These are phyloP conservation scores for Lycocerus yunnanus DNA, from an alignment of 2,888 invertebrate species.

Conservation along the genomic window DNA sequence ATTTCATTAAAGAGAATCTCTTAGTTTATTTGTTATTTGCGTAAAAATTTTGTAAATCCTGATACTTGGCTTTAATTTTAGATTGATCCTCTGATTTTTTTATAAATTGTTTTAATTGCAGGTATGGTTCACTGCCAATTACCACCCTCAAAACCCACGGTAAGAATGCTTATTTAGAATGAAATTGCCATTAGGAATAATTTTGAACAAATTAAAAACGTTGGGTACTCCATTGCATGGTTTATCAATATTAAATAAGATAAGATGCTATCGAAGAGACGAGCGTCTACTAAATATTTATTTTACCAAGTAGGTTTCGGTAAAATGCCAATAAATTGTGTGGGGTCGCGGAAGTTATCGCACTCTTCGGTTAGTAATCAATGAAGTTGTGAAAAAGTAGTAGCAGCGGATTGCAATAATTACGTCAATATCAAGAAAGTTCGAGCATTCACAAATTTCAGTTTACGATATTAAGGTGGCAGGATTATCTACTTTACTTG, in stretches of 20 bases:
- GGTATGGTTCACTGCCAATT: too few species aligned
- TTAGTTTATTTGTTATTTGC: too few species aligned
- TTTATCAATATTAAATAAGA: background rate
- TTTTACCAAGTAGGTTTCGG: background rate
- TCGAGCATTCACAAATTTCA: background rate
- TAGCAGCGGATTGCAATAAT: background rate
- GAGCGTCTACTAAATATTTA: background rate
- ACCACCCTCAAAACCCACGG: too few species aligned
- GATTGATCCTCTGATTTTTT: too few species aligned
- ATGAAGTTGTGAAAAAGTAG: background rate
- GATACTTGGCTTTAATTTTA: too few species aligned
- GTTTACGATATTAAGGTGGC: background rate
- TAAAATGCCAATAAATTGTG: background rate
- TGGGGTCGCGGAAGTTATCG: background rate
- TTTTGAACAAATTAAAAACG: too few species aligned
- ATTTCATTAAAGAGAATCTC: too few species aligned
- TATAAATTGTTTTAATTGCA: too few species aligned
- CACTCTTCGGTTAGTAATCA: background rate
- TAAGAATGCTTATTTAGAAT: too few species aligned
- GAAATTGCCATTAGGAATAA: too few species aligned
- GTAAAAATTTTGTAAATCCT: too few species aligned
- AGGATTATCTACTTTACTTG: background rate
- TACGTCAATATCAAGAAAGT: background rate
- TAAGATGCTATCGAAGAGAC: background rate
- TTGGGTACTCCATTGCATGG: too few species aligned